These are phyloP conservation scores for Zygaena filipendulae DNA, from an alignment of 2,888 invertebrate genomes.

Conservation along the genomic window DNA sequence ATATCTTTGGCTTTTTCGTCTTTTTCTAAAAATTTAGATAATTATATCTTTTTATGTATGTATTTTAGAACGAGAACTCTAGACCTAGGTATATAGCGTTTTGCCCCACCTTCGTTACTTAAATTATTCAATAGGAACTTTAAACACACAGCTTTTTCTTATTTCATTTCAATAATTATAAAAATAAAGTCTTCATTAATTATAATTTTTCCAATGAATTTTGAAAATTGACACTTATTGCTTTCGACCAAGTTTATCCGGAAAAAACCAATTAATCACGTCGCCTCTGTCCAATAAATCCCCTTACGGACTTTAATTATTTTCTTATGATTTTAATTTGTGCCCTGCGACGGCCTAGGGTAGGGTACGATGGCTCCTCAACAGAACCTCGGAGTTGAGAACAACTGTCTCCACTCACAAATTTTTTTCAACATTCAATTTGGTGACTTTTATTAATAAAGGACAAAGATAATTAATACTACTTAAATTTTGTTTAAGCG, in stretches of 20 bases:
- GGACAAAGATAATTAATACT: slow-evolving; percentile 65
- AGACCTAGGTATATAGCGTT: too few relatives aligned
- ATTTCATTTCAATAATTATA: too few relatives aligned
- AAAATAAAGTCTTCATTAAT: too few relatives aligned
- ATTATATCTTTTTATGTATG: too few relatives aligned
- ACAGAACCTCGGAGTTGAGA: slow-evolving; percentile 26
- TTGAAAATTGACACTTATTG: slow-evolving; percentile 67
- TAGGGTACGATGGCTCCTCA: slow-evolving; percentile 15
- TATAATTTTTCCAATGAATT: slow-evolving; percentile 43
- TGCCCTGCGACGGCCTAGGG: slow-evolving; percentile 21
- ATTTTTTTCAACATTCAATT: slow-evolving; percentile 40
- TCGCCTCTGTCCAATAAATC: slow-evolving; percentile 63
- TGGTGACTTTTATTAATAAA: slow-evolving; percentile 63
- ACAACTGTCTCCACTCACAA: slow-evolving; percentile 46
- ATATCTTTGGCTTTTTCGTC: too few relatives aligned
- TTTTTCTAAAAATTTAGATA: too few relatives aligned
- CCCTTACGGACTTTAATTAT: slow-evolving; percentile 66
- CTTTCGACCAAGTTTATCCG: slow-evolving; percentile 45
- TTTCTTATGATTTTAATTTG: slow-evolving; percentile 70
- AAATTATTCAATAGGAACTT: too few relatives aligned
- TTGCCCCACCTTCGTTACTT: too few relatives aligned
- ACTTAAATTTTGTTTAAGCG: slow-evolving; percentile 66
- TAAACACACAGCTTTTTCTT: too few relatives aligned
- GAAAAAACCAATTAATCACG: slow-evolving; percentile 66
- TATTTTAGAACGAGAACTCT: too few relatives aligned